Conservation (phyloP, 2,888 invertebrate genomes). For the Ligdia adustata region DNA sequence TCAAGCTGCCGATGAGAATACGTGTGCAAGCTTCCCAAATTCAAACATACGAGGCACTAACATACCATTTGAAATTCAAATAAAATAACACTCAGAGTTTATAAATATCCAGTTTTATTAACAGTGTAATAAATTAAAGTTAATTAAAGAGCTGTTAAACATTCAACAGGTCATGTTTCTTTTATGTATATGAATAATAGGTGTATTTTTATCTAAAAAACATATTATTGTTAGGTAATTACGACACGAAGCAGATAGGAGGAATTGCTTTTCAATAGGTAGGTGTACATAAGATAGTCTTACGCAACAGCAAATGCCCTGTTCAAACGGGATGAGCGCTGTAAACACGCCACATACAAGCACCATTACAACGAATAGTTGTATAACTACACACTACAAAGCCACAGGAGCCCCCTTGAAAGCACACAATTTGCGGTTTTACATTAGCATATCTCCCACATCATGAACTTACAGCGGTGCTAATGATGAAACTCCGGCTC, state of each 20-base stretch:
- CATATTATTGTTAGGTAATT: too few relatives aligned
- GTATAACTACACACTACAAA: constrained; percentile 32
- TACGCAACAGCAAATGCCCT: constrained; percentile 31
- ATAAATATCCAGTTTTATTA: too few relatives aligned
- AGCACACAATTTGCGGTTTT: constrained; percentile 55
- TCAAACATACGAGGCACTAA: constrained; percentile 10
- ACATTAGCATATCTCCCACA: constrained; percentile 62
- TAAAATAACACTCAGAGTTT: too few relatives aligned
- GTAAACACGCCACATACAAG: constrained; percentile 15
- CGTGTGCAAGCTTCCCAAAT: constrained; percentile 12
- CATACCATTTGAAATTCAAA: too few relatives aligned
- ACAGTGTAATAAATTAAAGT: too few relatives aligned
- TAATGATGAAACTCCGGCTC: constrained; percentile 44
- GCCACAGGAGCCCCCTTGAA: constrained; percentile 45
- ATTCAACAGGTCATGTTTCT: too few relatives aligned
- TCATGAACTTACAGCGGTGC: constrained; percentile 45
- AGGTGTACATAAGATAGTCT: constrained; percentile 12
- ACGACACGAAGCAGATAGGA: too few relatives aligned
- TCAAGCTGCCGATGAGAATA: constrained; percentile 46
- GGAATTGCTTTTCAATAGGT: too few relatives aligned
- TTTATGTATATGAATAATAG: too few relatives aligned
- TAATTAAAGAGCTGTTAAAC: too few relatives aligned
- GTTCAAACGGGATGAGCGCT: constrained; percentile 16
- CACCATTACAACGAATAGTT: constrained; percentile 10
- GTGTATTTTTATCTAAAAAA: too few relatives aligned